These are phyloP conservation scores for Onychomys leucogaster DNA, from an alignment of 2,797 vertebrate genomes.

Conservation along the genomic window DNA sequence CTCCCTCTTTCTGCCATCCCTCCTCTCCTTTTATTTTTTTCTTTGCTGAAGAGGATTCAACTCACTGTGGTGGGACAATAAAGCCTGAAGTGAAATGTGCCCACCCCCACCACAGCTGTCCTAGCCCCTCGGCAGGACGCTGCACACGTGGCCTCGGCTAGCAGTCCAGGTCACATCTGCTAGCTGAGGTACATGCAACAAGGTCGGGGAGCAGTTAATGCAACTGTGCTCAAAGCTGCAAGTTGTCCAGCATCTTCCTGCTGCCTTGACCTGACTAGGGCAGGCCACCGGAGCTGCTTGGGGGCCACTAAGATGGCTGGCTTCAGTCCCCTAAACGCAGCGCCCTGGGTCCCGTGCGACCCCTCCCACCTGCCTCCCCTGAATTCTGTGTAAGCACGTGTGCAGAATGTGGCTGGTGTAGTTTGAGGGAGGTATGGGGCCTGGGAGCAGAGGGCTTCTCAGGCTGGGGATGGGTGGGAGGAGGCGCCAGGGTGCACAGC, in stretches of 20 bases:
- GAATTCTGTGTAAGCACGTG: not conserved
- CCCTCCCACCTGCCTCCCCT: not conserved
- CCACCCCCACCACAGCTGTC: too few relatives aligned
- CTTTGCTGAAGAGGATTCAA: not conserved
- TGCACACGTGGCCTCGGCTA: not conserved
- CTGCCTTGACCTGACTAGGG: not conserved
- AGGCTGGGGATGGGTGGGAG: not conserved
- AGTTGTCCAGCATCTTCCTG: not conserved
- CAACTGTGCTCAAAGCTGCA: not conserved
- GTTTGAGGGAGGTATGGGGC: not conserved
- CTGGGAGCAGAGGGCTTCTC: not conserved
- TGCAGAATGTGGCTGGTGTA: not conserved
- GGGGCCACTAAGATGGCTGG: not conserved
- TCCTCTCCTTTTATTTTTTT: too few relatives aligned
- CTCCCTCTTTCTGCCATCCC: not conserved
- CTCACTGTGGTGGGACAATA: not conserved
- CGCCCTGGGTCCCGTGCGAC: not conserved
- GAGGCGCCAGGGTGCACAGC: not conserved
- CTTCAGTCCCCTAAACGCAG: not conserved
- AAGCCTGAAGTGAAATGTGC: not conserved
- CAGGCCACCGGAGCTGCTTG: not conserved
- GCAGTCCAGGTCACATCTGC: not conserved
- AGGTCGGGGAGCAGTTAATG: not conserved
- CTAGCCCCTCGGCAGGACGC: not conserved
- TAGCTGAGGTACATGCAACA: not conserved